These are phyloP conservation scores for Cephus nigrinus DNA, from an alignment of 2,888 invertebrate genomes.

Conservation along the genomic window DNA sequence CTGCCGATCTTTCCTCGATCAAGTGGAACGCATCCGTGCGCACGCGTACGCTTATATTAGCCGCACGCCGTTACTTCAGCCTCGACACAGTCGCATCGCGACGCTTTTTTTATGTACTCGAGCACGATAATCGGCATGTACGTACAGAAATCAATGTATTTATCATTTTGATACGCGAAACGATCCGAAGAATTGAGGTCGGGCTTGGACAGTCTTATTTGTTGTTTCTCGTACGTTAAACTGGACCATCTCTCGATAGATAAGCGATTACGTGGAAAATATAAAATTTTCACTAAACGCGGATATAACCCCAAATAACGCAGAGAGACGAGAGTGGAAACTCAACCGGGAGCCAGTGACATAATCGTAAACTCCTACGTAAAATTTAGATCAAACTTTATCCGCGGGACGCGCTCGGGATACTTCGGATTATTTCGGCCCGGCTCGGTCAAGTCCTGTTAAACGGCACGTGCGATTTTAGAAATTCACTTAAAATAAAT, in stretches of 20 bases:
- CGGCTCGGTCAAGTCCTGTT: neutral
- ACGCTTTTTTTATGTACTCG: neutral
- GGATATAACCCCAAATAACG: neutral
- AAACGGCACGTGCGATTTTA: conserved; percentile 11
- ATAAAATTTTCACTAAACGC: neutral
- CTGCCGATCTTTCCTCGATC: neutral
- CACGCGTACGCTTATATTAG: neutral
- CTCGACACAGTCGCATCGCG: neutral
- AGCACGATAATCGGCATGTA: neutral
- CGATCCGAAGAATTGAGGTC: neutral
- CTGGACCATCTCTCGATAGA: neutral
- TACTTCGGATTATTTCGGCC: neutral
- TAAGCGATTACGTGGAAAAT: neutral
- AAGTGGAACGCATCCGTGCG: neutral
- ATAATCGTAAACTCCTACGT: conserved; percentile 29
- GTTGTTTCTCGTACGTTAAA: neutral
- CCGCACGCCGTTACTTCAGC: neutral
- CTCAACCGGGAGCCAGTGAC: conserved; percentile 19
- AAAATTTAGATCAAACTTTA: conserved; percentile 31
- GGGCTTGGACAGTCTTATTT: neutral
- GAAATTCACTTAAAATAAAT: conserved; percentile 37
- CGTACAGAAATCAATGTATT: neutral
- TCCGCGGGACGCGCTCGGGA: neutral
- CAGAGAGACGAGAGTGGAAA: neutral
- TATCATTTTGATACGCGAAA: neutral